Percentiles rank a stretch among this genome's conserved stretches.
phyloP scores from a whole-genome alignment of 35 echinoderm and acorn worm species.

The Lytechinus variegatus region DNA sequence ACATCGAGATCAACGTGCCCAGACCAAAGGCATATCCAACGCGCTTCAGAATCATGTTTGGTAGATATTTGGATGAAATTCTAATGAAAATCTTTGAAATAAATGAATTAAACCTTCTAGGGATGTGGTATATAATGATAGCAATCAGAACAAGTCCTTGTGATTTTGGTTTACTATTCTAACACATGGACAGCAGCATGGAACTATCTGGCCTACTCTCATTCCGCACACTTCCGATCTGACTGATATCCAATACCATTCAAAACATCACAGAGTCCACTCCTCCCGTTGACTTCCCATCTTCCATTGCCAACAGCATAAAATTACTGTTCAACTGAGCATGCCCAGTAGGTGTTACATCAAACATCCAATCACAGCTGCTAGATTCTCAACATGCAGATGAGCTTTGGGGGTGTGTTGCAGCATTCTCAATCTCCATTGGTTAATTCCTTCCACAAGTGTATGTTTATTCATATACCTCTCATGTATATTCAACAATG shows the following conservation, averaged over 20 bases:
- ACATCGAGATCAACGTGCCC: conserved; percentile 35
- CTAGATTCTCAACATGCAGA: background rate
- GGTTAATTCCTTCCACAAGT: background rate
- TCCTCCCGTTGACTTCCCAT: background rate
- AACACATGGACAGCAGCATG: background rate
- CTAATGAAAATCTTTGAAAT: background rate
- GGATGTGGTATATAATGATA: background rate
- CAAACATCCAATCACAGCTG: conserved; percentile 14
- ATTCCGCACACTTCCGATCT: conserved; percentile 51
- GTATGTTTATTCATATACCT: background rate
- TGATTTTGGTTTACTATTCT: background rate
- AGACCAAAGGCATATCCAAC: conserved; percentile 9
- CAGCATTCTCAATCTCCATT: background rate
- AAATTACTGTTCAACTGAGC: conserved; percentile 19
- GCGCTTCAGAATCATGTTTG: conserved; percentile 33
- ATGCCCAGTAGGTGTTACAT: background rate
- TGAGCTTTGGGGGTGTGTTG: background rate
- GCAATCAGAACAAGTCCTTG: background rate
- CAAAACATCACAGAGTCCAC: background rate
- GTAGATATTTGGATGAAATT: background rate
- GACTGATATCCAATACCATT: conserved; percentile 30
- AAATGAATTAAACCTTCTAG: background rate
- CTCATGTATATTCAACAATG: conserved; percentile 5
- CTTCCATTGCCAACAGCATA: conserved; percentile 41
- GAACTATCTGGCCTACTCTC: background rate